A percentile compares a stretch with the other conserved stretches of the same genome.
Evolutionary conservation across 2,797 vertebrate species (phyloP).

Genomic region (Fundulus diaphanus): DNA sequence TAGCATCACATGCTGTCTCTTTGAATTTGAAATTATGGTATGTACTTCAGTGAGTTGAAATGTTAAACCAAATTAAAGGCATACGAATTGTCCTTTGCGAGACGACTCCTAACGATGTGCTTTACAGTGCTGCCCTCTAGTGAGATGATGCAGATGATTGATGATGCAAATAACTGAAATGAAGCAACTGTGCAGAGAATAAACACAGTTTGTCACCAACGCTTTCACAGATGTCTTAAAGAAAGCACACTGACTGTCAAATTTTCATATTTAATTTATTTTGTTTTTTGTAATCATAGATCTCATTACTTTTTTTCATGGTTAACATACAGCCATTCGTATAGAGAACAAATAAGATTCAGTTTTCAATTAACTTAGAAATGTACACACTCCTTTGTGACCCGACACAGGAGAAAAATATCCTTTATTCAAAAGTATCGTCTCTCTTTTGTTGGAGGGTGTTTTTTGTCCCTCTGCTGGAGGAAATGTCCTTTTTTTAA

Average conservation of each 20-base stretch:
- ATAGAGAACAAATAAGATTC: conserved; percentile 76
- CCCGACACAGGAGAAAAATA: conserved; percentile 73
- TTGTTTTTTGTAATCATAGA: conserved; percentile 83
- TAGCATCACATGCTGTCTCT: neutral
- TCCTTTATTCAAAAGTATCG: conserved; percentile 57
- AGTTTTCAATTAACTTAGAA: conserved; percentile 75
- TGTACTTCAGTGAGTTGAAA: neutral
- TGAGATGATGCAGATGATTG: conserved; percentile 34
- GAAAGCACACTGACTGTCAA: neutral
- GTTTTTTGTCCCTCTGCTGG: conserved; percentile 6
- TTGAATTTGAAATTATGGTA: neutral
- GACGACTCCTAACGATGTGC: conserved; percentile 42
- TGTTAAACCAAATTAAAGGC: neutral
- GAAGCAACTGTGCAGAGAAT: neutral
- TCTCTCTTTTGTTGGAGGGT: conserved; percentile 41
- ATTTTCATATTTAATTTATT: conserved; percentile 86
- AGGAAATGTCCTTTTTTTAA: conserved; percentile 33
- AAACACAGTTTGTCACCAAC: neutral
- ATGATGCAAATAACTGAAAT: conserved; percentile 47
- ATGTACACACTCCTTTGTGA: conserved; percentile 80
- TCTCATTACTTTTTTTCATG: conserved; percentile 78
- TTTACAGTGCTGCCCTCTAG: conserved; percentile 73
- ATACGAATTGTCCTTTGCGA: neutral
- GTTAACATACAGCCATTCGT: conserved; percentile 85
- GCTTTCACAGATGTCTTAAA: neutral